Evolutionary conservation across 2,888 invertebrate species (phyloP), one percentile per base, ranked within the genome.

Genomic region (Hypomecis punctinalis): DNA sequence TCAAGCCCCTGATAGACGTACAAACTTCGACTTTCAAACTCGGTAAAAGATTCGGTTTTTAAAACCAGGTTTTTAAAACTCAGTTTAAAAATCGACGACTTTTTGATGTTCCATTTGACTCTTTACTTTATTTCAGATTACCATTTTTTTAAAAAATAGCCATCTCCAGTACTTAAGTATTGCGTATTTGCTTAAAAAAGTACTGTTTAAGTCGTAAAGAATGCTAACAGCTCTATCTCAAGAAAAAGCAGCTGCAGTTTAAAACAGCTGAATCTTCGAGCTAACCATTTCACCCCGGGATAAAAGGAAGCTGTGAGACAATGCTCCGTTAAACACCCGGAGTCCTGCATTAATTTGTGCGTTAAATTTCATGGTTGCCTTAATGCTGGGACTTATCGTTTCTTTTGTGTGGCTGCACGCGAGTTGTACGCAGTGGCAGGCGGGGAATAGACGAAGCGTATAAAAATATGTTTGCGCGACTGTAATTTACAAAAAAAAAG

Each of bases 321-420:
- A 66, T 58, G 65, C 56, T 61, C 60, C 33, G 57, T 37, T 57
- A 61, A 53, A 53, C 54, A 39, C 35, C 61, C 67, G 67, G 63
- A 60, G 63, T 61, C 67, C 75, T 74, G 79, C 77, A 79, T 79
- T 83, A 85, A 84, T 84, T 82, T 79, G 77, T 80, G 72, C 82
- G 82, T 83, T 78, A 61, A 56, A 61, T 65, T 65, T 81, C 79
- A 81, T 75, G 78, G 80, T 79, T 81, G 76, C 75, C 68, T 75
- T 85, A 84, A 85, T 82, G 82, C 74, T 69, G 73, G 72, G 71
- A 76, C 80, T 83, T 83, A 83, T 82, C 79, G 81, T 76, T 84
- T 81, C 85, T 85, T 84, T 86, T 86, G 86, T 85, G 74, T 74
- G 77, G 43, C 36, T 39, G 76, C 83, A 86, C 86, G 85, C 85